Evolutionary conservation across 2,797 vertebrate species (phyloP), one percentile per base, ranked within the genome.

Genomic region (Choloepus didactylus): DNA sequence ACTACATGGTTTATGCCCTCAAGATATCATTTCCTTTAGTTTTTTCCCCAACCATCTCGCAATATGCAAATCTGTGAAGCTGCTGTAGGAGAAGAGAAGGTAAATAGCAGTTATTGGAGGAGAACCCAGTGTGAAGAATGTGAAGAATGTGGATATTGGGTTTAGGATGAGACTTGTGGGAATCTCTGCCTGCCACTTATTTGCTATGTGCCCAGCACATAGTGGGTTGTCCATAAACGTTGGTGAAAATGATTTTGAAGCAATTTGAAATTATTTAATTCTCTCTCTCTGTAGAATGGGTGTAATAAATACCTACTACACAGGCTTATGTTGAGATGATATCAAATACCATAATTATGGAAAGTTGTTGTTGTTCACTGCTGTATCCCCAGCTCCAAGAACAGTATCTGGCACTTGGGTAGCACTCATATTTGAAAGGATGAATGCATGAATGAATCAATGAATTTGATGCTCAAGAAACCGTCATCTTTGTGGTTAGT

Each of bases 1-100:
- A 81, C 21, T 23, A 29, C 2, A 7, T 80, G 35, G 31, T 41
- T 16, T 35, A 60, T n/a, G 25, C 66, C 25, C 19, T 29, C 31
- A 69, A 84, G 38, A 18, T 80, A 51, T 15, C 51, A 73, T 35
- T 73, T 77, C 72, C 64, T 25, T 59, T 49, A 62, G 5, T 4
- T 92, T 88, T 73, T 14, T 49, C 3, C 18, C 5, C 54, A 76
- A 21, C 67, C 11, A 62, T 67, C 27, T 80, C 19, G 14, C 4
- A 62, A 41, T 73, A 44, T 83, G 31, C 18, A 95, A 94, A 89
- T 75, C 79, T 46, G 9, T n/a, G 73, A 82, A 85, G 27, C 5
- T 93, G 0, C 41, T 38, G 12, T 51, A n/a, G 54, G 59, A 73
- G 51, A 54, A 80, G 10, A 31, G 4, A 72, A 73, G 31, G 18